Percentiles rank a stretch among this genome's conserved stretches.
Evolutionary conservation across 2,888 invertebrate species (phyloP).

Genomic region (Trichopria drosophilae): DNA sequence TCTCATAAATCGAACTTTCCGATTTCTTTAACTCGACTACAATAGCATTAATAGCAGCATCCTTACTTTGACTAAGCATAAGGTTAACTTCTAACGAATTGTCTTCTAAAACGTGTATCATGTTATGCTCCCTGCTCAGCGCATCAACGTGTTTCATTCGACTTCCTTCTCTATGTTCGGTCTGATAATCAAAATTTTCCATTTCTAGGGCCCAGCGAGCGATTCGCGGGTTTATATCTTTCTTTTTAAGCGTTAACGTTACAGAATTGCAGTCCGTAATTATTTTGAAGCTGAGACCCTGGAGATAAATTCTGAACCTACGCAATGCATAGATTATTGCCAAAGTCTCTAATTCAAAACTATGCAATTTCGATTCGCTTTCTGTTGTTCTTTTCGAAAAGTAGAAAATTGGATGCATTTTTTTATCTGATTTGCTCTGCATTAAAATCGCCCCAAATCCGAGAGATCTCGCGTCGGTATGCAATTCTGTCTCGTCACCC

Average conservation of each 20-base stretch:
- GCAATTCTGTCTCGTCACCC: conserved; percentile 2
- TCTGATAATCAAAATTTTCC: conserved; percentile 33
- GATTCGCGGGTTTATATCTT: no score
- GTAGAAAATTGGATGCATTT: conserved; percentile 6
- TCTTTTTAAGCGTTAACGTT: conserved; percentile 38
- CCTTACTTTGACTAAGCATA: conserved; percentile 6
- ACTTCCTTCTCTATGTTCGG: conserved; percentile 34
- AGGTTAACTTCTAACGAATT: conserved; percentile 17
- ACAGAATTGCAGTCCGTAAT: conserved; percentile 44
- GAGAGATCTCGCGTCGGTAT: conserved; percentile 1
- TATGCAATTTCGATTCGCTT: conserved; percentile 43
- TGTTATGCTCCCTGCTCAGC: conserved; percentile 26
- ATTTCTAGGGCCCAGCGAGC: conserved; percentile 35
- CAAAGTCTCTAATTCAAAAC: conserved; percentile 47
- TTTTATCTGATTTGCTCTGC: neutral
- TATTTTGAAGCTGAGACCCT: conserved; percentile 42
- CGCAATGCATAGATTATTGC: conserved; percentile 36
- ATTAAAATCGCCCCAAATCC: conserved; percentile 11
- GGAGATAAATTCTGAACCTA: conserved; percentile 41
- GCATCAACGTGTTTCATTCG: conserved; percentile 41
- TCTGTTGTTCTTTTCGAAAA: conserved; percentile 46
- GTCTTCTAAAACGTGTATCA: conserved; percentile 11
- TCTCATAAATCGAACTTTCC: conserved; percentile 26
- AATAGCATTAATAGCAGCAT: conserved; percentile 10
- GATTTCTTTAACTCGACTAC: conserved; percentile 11